Conservation (phyloP, 2,888 invertebrate genomes). For the Limenitis arthemis region DNA sequence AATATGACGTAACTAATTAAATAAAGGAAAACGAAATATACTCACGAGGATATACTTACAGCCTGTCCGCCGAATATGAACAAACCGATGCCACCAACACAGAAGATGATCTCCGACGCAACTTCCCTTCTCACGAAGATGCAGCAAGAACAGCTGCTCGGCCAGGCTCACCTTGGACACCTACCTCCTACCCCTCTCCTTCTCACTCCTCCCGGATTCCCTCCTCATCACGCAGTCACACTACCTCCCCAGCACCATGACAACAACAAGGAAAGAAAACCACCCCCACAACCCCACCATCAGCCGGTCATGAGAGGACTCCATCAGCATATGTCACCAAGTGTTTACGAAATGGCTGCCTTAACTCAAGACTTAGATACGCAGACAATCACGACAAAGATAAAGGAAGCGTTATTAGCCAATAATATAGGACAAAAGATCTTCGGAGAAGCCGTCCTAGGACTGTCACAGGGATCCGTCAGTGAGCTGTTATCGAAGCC, state of each 20-base stretch:
- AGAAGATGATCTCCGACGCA: slow-evolving; percentile 84
- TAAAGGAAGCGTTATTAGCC: slow-evolving; percentile 95
- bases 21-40: too few species aligned
- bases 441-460: slow-evolving; percentile 97
- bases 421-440: slow-evolving; percentile 99
- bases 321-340: slow-evolving; percentile 92
- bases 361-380: slow-evolving; percentile 97
- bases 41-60: slow-evolving; percentile 49
- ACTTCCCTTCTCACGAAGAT: slow-evolving; percentile 76
- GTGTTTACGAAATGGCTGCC: slow-evolving; percentile 97
- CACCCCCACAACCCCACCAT: slow-evolving; percentile 72
- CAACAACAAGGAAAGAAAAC: slow-evolving; percentile 70
- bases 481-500: slow-evolving; percentile 98
- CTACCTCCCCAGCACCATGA: slow-evolving; percentile 75
- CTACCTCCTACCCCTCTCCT: slow-evolving; percentile 75
- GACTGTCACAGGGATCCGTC: slow-evolving; percentile 96
- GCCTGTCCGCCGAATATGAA: slow-evolving; percentile 77
- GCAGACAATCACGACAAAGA: slow-evolving; percentile 95
- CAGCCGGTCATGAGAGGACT: slow-evolving; percentile 79
- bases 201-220: slow-evolving; percentile 82
- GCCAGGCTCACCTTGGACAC: slow-evolving; percentile 69
- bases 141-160: slow-evolving; percentile 77
- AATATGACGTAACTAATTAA: too few species aligned
- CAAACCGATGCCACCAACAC: slow-evolving; percentile 85
- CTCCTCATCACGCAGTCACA: slow-evolving; percentile 81